phyloP scores from a whole-genome alignment of 2,888 invertebrate species.

The Pandemis corylana region DNA sequence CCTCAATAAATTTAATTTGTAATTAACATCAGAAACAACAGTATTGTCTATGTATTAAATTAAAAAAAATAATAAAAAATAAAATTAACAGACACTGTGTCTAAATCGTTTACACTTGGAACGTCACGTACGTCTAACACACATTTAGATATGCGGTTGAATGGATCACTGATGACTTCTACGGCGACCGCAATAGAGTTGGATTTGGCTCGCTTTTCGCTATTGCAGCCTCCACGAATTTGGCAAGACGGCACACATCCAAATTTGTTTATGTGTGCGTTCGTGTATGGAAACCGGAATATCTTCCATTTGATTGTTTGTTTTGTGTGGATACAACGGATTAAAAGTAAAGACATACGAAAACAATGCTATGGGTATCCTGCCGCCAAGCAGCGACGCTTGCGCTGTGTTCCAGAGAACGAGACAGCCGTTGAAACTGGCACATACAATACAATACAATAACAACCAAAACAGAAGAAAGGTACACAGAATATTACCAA shows the following conservation, averaged over 20 bases:
- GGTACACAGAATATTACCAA: too few relatives aligned
- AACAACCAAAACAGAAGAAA: too few relatives aligned
- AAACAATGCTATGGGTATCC: too few relatives aligned
- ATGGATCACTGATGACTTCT: neutral
- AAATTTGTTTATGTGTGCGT: slow-evolving; percentile 43
- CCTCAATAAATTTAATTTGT: neutral
- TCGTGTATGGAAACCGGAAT: slow-evolving; percentile 57
- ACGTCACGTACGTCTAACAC: slow-evolving; percentile 23
- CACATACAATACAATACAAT: too few relatives aligned
- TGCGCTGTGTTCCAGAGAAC: too few relatives aligned
- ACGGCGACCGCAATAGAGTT: neutral
- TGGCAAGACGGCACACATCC: slow-evolving; percentile 39
- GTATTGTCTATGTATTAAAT: neutral
- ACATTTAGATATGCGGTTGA: neutral
- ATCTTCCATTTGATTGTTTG: slow-evolving; percentile 53
- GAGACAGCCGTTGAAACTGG: too few relatives aligned
- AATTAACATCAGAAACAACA: neutral
- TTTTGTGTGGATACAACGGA: slow-evolving; percentile 44
- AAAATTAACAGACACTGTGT: slow-evolving; percentile 27
- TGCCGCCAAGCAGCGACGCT: too few relatives aligned
- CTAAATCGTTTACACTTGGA: slow-evolving; percentile 9
- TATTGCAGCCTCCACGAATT: neutral
- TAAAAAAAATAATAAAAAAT: neutral
- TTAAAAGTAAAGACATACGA: neutral
- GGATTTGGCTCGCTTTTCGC: slow-evolving; percentile 38